Percentiles rank a stretch among this genome's conserved stretches.
Conservation (phyloP, 2,113 vertebrate species). For the Brachypodius melanocephalos region DNA sequence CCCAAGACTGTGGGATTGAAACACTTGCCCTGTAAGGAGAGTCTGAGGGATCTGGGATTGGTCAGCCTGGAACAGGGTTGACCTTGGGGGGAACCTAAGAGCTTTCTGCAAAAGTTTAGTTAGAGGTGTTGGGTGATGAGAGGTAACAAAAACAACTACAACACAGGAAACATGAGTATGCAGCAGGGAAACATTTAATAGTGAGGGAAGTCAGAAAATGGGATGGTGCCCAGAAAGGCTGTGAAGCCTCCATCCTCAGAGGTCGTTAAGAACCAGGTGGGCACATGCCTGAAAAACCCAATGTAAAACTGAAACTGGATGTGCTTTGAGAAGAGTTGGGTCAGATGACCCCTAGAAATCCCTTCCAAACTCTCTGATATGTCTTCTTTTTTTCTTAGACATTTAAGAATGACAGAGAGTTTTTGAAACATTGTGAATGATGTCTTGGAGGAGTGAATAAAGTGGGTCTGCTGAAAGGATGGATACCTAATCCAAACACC, state of each 20-base stretch:
- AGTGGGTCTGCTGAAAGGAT: neutral
- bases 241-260: neutral
- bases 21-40: fast-evolving
- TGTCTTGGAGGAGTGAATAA: neutral
- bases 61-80: neutral
- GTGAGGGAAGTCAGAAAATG: neutral
- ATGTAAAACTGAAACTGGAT: neutral
- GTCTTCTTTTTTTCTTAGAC: neutral
- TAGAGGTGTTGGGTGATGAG: neutral
- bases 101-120: neutral
- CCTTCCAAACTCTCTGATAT: neutral
- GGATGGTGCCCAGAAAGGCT: neutral
- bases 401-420: neutral
- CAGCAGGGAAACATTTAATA: neutral
- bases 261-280: neutral
- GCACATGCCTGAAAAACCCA: neutral
- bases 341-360: neutral
- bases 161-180: fast-evolving
- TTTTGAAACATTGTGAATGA: neutral
- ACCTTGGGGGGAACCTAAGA: neutral
- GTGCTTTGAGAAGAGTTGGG: neutral
- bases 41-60: neutral
- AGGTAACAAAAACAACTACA: neutral
- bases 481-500: neutral
- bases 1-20: neutral